Percentiles rank a stretch among this genome's conserved stretches.
Conservation (phyloP, 2,797 vertebrate species). For the Cuculus canorus region DNA sequence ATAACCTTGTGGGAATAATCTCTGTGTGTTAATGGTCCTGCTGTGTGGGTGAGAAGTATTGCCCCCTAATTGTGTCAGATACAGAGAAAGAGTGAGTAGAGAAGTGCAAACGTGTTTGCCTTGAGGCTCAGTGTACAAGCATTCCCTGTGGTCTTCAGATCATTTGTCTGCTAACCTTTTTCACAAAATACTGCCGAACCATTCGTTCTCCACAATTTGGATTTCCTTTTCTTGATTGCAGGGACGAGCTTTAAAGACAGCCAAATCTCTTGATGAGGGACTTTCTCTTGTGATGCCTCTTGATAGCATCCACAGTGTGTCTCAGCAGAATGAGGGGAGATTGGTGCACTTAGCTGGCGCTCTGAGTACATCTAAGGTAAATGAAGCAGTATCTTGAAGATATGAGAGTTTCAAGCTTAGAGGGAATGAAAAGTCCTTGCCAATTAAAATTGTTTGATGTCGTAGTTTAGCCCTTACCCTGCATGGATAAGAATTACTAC, state of each 20-base stretch:
- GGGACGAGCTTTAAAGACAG: constrained; percentile 88
- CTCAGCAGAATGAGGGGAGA: constrained; percentile 84
- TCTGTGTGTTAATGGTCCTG: neutral
- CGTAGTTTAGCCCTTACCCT: too few species aligned
- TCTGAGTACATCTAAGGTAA: constrained; percentile 88
- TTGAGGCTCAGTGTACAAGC: neutral
- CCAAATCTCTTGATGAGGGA: constrained; percentile 87
- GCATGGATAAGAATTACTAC: neutral
- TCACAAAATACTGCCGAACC: neutral
- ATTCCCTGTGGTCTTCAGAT: neutral
- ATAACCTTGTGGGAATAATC: neutral
- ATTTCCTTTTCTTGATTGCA: constrained; percentile 52
- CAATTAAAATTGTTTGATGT: neutral
- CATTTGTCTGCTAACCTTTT: neutral
- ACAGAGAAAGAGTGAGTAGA: neutral
- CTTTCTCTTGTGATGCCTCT: constrained; percentile 87
- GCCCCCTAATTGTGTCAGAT: neutral
- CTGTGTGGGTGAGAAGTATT: neutral
- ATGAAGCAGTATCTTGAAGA: neutral
- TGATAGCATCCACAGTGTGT: constrained; percentile 74
- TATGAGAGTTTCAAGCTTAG: neutral
- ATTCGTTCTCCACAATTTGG: neutral
- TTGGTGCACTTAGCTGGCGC: constrained; percentile 87
- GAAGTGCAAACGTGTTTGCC: neutral
- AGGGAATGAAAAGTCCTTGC: neutral